Percentiles rank a stretch among this genome's conserved stretches.
Evolutionary conservation across 2,797 vertebrate genomes (phyloP).

Genomic region (Pempheris klunzingeri): DNA sequence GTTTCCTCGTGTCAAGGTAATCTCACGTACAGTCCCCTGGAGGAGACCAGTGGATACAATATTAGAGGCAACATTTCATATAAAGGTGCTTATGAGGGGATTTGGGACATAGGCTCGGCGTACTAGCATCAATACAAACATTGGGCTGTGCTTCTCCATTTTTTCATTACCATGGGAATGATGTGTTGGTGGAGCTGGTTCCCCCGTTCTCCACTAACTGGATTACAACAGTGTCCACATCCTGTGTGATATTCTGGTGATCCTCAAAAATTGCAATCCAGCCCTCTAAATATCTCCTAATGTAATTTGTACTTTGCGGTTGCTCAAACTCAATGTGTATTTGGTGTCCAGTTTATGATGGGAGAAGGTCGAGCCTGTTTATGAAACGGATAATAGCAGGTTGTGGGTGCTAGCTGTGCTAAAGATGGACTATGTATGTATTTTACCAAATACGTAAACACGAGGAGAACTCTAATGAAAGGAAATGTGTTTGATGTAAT

Average conservation of each 20-base stretch:
- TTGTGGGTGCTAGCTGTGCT: background rate
- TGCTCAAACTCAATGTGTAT: background rate
- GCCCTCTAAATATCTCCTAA: background rate
- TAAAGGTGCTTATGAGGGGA: background rate
- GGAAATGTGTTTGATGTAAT: background rate
- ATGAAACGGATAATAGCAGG: slow-evolving; percentile 1
- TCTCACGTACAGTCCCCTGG: slow-evolving; percentile 22
- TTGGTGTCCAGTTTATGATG: background rate
- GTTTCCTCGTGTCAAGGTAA: slow-evolving; percentile 40
- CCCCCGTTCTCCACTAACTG: slow-evolving; percentile 23
- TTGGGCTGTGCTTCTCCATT: background rate
- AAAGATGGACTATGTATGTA: background rate
- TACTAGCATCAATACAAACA: slow-evolving; percentile 16
- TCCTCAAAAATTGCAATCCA: background rate
- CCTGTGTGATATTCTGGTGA: background rate
- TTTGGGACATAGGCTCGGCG: slow-evolving; percentile 21
- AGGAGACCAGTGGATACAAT: slow-evolving; percentile 30
- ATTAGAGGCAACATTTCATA: slow-evolving; percentile 41
- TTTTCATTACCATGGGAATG: slow-evolving; percentile 14
- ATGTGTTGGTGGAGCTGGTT: slow-evolving; percentile 14
- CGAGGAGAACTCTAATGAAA: background rate
- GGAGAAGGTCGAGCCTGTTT: background rate
- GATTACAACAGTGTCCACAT: slow-evolving; percentile 23
- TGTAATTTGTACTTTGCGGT: background rate
- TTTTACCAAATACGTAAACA: background rate